Evolutionary conservation across 2,888 invertebrate species (phyloP).

Genomic region (Leucophenga maculata): DNA sequence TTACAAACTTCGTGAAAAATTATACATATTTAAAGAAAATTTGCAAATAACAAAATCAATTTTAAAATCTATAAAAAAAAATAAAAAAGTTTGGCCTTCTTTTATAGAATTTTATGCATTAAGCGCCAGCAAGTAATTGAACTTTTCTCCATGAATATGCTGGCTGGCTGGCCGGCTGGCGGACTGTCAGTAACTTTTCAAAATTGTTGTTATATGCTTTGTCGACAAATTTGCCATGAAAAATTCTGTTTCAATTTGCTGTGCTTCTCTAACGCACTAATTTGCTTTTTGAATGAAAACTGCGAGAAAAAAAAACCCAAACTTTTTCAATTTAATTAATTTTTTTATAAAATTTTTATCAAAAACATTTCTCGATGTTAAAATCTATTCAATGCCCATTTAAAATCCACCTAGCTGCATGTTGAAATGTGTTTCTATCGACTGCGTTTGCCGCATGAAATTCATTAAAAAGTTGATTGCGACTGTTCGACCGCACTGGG

Average conservation of each 20-base stretch:
- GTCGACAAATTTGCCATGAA: background rate
- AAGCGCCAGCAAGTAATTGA: conserved; percentile 31
- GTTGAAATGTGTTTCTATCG: background rate
- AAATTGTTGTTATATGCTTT: conserved; percentile 29
- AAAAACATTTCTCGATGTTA: background rate
- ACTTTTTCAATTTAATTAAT: conserved; percentile 63
- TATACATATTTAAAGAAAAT: conserved; percentile 5
- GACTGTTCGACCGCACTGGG: background rate
- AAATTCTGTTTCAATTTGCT: too few relatives aligned
- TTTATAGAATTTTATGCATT: conserved; percentile 8
- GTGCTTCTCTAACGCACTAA: too few relatives aligned
- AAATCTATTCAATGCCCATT: background rate
- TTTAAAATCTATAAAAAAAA: background rate
- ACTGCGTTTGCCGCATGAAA: background rate
- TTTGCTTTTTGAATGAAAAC: too few relatives aligned
- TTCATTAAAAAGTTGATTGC: conserved; percentile 7
- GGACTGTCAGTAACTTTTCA: conserved; percentile 10
- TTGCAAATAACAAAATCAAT: conserved; percentile 25
- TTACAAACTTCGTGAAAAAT: too few relatives aligned
- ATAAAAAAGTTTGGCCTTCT: background rate
- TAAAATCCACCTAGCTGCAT: background rate
- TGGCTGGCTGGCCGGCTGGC: too few relatives aligned
- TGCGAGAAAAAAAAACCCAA: background rate
- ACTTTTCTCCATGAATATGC: conserved; percentile 21
- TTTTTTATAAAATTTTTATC: background rate